Conservation (phyloP, 2,888 invertebrate species). For the Xanthia togata region DNA sequence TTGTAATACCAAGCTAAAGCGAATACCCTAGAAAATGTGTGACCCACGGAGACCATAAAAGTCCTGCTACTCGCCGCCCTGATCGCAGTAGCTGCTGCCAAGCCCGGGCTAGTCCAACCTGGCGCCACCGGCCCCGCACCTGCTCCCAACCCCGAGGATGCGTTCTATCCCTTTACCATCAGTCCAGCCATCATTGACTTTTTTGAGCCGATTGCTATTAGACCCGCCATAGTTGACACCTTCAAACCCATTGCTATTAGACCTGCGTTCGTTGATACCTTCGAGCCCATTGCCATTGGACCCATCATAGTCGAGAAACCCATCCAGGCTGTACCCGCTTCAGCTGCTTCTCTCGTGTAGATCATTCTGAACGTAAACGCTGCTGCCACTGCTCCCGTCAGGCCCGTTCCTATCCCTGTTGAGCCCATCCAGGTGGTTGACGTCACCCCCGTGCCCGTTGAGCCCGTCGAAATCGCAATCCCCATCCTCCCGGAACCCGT, state of each 20-base stretch:
- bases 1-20: background rate
- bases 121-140: constrained; percentile 67
- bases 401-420: constrained; percentile 20
- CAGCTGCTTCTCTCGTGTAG: constrained; percentile 33
- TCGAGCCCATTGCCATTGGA: constrained; percentile 32
- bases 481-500: constrained; percentile 61
- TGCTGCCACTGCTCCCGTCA: constrained; percentile 6
- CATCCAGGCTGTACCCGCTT: background rate
- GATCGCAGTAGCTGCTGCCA: constrained; percentile 39
- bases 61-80: constrained; percentile 43
- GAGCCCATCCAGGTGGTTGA: constrained; percentile 52
- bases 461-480: constrained; percentile 58
- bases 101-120: constrained; percentile 53
- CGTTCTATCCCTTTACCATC: constrained; percentile 58
- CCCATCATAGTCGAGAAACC: constrained; percentile 31
- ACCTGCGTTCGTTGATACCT: constrained; percentile 57
- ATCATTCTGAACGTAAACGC: constrained; percentile 41
- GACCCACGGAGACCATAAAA: constrained; percentile 38
- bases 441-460: constrained; percentile 54
- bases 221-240: constrained; percentile 13
- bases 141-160: constrained; percentile 55
- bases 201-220: constrained; percentile 33
- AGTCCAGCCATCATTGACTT: constrained; percentile 64
- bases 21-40: background rate
- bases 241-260: constrained; percentile 53